Evolutionary conservation across 2,888 invertebrate genomes (phyloP), one percentile per base, ranked within the genome.

Genomic region (Drosophila neutralis): DNA sequence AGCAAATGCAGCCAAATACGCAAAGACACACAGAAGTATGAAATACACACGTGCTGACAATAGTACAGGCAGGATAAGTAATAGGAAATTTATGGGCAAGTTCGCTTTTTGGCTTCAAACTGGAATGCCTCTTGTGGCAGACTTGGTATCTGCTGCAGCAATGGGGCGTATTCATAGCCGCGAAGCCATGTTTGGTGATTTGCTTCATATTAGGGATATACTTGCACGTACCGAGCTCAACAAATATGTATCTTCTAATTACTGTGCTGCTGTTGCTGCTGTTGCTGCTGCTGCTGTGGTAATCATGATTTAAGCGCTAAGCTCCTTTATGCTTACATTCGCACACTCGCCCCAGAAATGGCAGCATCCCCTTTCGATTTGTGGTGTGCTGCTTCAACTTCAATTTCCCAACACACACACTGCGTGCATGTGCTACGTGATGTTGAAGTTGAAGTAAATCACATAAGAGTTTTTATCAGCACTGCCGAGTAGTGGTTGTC

Each of bases 251-350:
- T 62, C 76, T 82, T 69, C 85, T 83, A 87, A 83, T 83, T 83
- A 83, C 83, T 82, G 76, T 65, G 69, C 64, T 36, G 27, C 53
- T 6, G 21, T 38, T 11, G 24, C 48, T 36, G 18, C 2, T 53
- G 49, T 27, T 59, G 42, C 33, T 49, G 13, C 40, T 33, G 67
- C 59, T 70, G 72, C 70, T 74, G 82, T 69, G 84, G 82, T 83
- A 83, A 83, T 83, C 87, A 83, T 87, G 87, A 83, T 87, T 83
- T 81, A 81, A 83, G 82, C 76, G 84, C 70, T 83, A 83, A 83
- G 84, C 87, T 73, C 49, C 66, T 75, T 65, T 60, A 70, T 63
- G 63, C 75, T 73, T 73, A 73, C 57, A 69, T 65, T 48, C 76
- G 63, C 78, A 73, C 69, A 73, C 78, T 49, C 58, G 36, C 56